Percentiles rank a stretch among this genome's conserved stretches.
Evolutionary conservation across 2,888 invertebrate species (phyloP).

Genomic region (Cartodere bifasciata): DNA sequence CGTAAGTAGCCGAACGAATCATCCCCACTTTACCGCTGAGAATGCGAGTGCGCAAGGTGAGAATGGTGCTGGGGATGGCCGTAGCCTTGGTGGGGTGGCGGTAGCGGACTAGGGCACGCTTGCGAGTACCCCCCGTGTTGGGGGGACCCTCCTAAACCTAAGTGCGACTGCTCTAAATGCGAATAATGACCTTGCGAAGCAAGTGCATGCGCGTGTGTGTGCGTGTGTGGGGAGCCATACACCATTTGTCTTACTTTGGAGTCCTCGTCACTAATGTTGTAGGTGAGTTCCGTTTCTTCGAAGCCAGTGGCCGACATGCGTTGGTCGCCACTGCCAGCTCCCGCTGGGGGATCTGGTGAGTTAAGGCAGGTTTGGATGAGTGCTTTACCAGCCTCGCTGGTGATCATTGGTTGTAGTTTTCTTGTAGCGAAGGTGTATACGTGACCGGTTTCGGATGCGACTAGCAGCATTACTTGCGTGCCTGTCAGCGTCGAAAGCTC

Average conservation of each 20-base stretch:
- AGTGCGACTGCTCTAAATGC: constrained; percentile 32
- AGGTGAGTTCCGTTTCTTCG: constrained; percentile 96
- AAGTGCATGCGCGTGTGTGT: constrained; percentile 50
- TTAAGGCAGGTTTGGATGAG: constrained; percentile 98
- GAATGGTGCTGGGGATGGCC: constrained; percentile 61
- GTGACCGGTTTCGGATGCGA: constrained; percentile 97
- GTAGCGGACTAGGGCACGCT: constrained; percentile 63
- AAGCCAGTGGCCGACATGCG: constrained; percentile 97
- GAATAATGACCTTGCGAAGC: constrained; percentile 33
- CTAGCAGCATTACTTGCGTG: constrained; percentile 98
- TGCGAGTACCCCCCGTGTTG: constrained; percentile 46
- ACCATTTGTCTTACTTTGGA: constrained; percentile 96
- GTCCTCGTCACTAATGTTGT: constrained; percentile 90
- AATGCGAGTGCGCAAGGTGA: constrained; percentile 60
- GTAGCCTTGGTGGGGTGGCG: constrained; percentile 41
- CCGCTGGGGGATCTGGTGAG: constrained; percentile 81
- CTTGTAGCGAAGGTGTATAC: constrained; percentile 99
- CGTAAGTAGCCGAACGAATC: too few species aligned
- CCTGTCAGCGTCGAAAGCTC: constrained; percentile 97
- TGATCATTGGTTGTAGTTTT: constrained; percentile 98
- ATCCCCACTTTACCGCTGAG: constrained; percentile 61
- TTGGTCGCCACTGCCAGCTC: constrained; percentile 62
- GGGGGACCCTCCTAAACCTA: constrained; percentile 34
- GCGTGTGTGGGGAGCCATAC: constrained; percentile 54
- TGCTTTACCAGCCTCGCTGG: constrained; percentile 92